Evolutionary conservation across 2,797 vertebrate species (phyloP).

Genomic region (Falco rusticolus): DNA sequence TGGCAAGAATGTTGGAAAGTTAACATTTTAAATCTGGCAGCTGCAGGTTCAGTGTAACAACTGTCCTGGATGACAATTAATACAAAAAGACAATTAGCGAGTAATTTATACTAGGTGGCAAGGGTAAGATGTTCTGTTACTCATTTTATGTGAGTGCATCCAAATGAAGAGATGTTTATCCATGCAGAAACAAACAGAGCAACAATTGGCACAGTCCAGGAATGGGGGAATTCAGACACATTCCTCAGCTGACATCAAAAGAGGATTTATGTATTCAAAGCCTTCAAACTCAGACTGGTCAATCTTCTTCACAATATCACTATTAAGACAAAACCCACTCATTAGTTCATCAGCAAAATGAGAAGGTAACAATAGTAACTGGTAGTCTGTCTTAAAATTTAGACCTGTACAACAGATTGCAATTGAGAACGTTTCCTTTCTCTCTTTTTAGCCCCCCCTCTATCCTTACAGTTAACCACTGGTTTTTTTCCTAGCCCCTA

Average conservation of each 20-base stretch:
- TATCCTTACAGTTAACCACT: background rate
- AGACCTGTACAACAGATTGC: background rate
- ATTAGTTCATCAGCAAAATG: slow-evolving; percentile 19
- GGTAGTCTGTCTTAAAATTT: background rate
- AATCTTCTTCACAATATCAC: slow-evolving; percentile 96
- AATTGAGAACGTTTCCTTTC: background rate
- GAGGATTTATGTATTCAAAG: slow-evolving; percentile 98
- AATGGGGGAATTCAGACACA: slow-evolving; percentile 84
- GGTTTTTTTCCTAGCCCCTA: background rate
- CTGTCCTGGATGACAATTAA: background rate
- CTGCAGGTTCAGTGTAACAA: background rate
- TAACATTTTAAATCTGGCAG: slow-evolving; percentile 27
- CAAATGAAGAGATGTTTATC: slow-evolving; percentile 61
- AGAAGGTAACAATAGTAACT: background rate
- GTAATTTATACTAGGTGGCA: slow-evolving; percentile 31
- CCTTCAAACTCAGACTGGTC: slow-evolving; percentile 99
- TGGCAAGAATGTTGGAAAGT: slow-evolving; percentile 53
- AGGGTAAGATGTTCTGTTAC: slow-evolving; percentile 46
- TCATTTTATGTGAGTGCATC: slow-evolving; percentile 41
- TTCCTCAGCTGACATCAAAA: slow-evolving; percentile 98
- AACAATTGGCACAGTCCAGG: slow-evolving; percentile 65
- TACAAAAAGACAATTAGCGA: slow-evolving; percentile 35
- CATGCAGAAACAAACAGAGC: slow-evolving; percentile 68
- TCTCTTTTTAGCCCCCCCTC: background rate
- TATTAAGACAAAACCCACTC: slow-evolving; percentile 64